phyloP scores from a whole-genome alignment of 2,113 vertebrate genomes.

The Aviceda subcristata region DNA sequence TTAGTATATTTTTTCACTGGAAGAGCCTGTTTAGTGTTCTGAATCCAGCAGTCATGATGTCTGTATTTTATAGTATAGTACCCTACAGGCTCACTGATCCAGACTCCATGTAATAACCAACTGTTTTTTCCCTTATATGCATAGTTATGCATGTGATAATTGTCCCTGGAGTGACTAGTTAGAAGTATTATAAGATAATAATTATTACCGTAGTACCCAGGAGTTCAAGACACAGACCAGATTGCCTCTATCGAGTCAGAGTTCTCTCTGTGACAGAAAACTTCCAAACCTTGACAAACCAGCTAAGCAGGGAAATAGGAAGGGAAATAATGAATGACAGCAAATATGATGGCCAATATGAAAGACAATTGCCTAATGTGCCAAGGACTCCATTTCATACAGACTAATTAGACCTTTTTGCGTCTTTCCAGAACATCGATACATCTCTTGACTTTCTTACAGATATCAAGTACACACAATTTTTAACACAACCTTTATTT shows the following conservation, averaged over 20 bases:
- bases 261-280: not conserved
- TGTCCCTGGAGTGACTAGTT: not conserved
- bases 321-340: not conserved
- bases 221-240: not conserved
- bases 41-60: not conserved
- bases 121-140: not conserved
- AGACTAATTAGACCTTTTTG: not conserved
- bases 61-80: not conserved
- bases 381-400: not conserved
- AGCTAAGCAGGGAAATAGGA: not conserved
- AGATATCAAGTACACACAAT: not conserved
- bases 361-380: not conserved
- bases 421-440: not conserved
- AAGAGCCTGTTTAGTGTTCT: not conserved
- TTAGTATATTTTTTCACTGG: not conserved
- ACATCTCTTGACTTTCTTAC: not conserved
- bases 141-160: not conserved
- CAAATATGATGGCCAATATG: accelerated
- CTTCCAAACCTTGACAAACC: not conserved
- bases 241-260: not conserved
- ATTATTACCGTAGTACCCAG: not conserved
- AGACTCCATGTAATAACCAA: not conserved
- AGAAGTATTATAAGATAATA: not conserved
- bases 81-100: not conserved
- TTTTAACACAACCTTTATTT: not conserved